Base-by-base conservation (phyloP, 64 coral and sea anemone genomes). In the Acropora yongei region DNA sequence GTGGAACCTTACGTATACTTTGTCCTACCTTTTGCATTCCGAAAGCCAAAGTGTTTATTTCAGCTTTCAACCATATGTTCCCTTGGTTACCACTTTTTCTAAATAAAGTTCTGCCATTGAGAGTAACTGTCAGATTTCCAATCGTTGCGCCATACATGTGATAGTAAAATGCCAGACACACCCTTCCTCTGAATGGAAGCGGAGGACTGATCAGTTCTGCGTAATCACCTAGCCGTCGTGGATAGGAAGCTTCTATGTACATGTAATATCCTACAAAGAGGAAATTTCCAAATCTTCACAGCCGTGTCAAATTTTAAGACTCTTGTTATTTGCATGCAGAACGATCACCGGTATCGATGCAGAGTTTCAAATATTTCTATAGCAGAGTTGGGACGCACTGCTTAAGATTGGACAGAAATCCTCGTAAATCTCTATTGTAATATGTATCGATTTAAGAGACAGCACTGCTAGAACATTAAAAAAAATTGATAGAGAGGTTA, bases 141-240 rank as follows among this genome's bases (percentile, higher is more conserved):
- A 93, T 45, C 16, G 6, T 47, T 6, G 51, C 50, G 5, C 92
- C 92, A 12, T 80, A 86, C 92, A 93, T 93, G 8, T 81, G 76
- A 46, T 93, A 93, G 20, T 49, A 88, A 47, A 93, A 93, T 39
- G 9, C 40, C 3, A 71, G 17, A 8, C 68, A 71, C 68, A 20
- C 39, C 18, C 3, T 71, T 20, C 68, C 68, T 1, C 2, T 88
- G 55, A 43, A 75, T 66, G 8, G 30, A 44, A 89, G 5, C 41
- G 39, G 6, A 39, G 85, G 85, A 8, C 18, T 20, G 30, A 45
- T 88, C 7, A 88, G 9, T 17, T n/a, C 51, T 11, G 92, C 92
- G 14, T 78, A 77, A 46, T 93, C 92, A 17, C 85, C 92, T 47
- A 30, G 30, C 17, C 16, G 17, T 75, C 92, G 77, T 16, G 92